A percentile compares a stretch with the other conserved stretches of the same genome.
These are phyloP conservation scores for Ciconia stormi DNA, from an alignment of 2,113 vertebrate species.

Conservation along the genomic window DNA sequence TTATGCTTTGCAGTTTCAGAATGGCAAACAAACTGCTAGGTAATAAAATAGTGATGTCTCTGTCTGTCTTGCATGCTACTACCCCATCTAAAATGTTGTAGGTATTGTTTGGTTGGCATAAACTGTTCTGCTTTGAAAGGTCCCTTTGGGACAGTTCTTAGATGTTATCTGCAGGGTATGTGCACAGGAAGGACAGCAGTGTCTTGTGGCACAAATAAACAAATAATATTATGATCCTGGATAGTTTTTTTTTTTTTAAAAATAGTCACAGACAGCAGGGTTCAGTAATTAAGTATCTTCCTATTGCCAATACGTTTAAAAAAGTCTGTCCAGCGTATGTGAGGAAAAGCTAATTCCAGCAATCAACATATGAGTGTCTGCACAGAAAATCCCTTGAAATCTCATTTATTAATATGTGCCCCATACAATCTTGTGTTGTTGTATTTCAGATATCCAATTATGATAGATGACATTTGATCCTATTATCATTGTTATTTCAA, in stretches of 20 bases:
- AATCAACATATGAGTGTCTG: neutral
- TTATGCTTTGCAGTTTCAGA: neutral
- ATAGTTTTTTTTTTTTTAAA: neutral
- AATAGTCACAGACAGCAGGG: neutral
- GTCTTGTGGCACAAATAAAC: neutral
- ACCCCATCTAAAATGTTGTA: neutral
- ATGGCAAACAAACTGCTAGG: neutral
- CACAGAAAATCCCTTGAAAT: neutral
- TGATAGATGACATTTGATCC: neutral
- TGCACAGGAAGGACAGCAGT: neutral
- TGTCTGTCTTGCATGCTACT: neutral
- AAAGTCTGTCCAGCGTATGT: neutral
- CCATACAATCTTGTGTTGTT: neutral
- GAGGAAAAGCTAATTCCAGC: neutral
- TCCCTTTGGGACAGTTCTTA: constrained; percentile 28
- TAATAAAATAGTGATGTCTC: neutral
- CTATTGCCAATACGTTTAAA: neutral
- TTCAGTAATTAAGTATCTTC: neutral
- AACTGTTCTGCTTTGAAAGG: constrained; percentile 21
- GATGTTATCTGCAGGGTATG: neutral
- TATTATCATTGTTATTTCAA: neutral
- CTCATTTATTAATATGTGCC: neutral
- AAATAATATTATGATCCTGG: neutral
- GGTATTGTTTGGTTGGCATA: constrained; percentile 13
- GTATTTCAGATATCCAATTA: neutral